Percentiles rank a stretch among this genome's conserved stretches.
Conservation (phyloP, 2,797 vertebrate species). For the Cryptoprocta ferox region DNA sequence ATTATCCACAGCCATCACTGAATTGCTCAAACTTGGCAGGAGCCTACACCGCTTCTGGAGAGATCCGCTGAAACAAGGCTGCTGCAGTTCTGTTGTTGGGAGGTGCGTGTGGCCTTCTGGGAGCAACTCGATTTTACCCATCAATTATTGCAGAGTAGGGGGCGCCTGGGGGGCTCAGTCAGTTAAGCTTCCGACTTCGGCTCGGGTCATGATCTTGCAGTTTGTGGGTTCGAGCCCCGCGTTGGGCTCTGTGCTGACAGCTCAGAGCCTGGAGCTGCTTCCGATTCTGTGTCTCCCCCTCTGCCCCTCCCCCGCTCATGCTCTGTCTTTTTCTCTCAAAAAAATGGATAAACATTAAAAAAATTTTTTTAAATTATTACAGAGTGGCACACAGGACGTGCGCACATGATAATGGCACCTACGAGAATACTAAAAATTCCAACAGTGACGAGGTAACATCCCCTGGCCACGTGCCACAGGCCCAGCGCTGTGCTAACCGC, state of each 20-base stretch:
- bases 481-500: accelerated
- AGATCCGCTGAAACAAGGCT: accelerated
- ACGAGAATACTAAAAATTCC: accelerated
- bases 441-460: accelerated
- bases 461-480: accelerated
- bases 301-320: no score
- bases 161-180: no score
- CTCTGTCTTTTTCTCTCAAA: no score
- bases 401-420: accelerated
- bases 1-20: accelerated
- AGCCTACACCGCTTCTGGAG: neutral
- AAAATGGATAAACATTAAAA: no score
- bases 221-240: no score
- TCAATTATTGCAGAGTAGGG: no score
- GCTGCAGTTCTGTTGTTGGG: neutral
- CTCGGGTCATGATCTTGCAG: no score
- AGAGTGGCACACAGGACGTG: accelerated
- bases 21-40: neutral
- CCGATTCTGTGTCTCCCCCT: no score
- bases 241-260: no score
- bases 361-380: no score
- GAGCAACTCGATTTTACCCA: accelerated
- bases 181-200: no score
- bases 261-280: no score
- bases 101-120: accelerated